Percentiles rank a stretch among this genome's conserved stretches.
Evolutionary conservation across 2,888 invertebrate genomes (phyloP).

Genomic region (Acronicta leporina): DNA sequence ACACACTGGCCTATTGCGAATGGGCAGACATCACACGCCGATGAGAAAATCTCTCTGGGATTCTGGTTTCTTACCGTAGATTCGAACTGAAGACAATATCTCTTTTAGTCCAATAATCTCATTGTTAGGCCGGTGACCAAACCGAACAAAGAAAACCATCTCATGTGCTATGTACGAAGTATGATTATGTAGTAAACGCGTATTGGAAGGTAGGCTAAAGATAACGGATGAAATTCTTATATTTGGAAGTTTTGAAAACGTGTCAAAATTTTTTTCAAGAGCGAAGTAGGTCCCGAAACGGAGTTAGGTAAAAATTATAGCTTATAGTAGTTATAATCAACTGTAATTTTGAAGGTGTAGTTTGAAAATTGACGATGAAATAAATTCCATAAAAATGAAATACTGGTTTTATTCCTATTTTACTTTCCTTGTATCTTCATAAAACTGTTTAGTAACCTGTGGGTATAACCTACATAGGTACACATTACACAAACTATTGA

Average conservation of each 20-base stretch:
- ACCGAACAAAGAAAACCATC: constrained; percentile 46
- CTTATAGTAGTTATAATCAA: constrained; percentile 88
- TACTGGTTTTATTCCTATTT: constrained; percentile 37
- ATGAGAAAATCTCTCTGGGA: no score
- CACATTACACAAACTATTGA: no score
- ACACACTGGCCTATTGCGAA: no score
- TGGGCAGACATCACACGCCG: no score
- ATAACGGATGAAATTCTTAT: constrained; percentile 69
- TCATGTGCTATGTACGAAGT: constrained; percentile 59
- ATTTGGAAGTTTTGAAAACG: constrained; percentile 81
- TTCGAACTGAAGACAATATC: no score
- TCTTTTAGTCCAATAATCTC: no score
- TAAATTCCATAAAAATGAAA: constrained; percentile 77
- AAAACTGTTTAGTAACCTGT: no score
- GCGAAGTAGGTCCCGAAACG: constrained; percentile 76
- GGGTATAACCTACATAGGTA: no score
- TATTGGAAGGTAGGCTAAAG: constrained; percentile 78
- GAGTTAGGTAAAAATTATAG: constrained; percentile 85
- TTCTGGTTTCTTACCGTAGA: no score
- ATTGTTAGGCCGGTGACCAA: no score
- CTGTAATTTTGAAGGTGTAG: constrained; percentile 88
- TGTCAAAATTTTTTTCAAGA: constrained; percentile 83
- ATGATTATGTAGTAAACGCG: constrained; percentile 77
- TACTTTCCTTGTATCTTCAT: no score
- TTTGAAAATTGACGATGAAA: constrained; percentile 87